These are phyloP conservation scores for Malurus cyaneus DNA, from an alignment of 2,113 vertebrate genomes.

Conservation along the genomic window DNA sequence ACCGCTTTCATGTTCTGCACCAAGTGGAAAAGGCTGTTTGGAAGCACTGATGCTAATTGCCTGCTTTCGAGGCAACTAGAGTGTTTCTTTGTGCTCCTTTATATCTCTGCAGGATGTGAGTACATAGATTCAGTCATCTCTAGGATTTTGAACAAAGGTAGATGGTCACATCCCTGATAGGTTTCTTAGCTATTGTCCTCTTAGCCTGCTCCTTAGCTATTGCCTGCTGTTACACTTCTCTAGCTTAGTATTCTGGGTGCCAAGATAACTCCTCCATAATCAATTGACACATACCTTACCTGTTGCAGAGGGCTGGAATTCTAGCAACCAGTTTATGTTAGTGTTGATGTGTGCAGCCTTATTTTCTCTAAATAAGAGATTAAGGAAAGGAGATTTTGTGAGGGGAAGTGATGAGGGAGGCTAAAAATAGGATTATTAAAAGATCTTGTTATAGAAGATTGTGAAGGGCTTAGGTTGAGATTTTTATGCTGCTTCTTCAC, in stretches of 20 bases:
- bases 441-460: not conserved
- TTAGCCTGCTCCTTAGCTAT: not conserved
- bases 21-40: not conserved
- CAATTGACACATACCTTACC: not conserved
- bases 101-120: not conserved
- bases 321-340: not conserved
- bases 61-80: not conserved
- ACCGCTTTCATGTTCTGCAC: not conserved
- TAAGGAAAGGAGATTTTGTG: not conserved
- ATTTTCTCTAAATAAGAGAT: not conserved
- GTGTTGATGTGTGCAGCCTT: not conserved
- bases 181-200: not conserved
- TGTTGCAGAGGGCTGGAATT: not conserved
- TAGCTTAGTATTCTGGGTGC: not conserved
- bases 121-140: not conserved
- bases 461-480: not conserved
- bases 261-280: not conserved
- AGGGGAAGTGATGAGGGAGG: not conserved
- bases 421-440: not conserved
- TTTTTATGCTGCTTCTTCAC: not conserved
- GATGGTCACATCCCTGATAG: not conserved
- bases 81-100: not conserved
- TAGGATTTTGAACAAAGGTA: not conserved
- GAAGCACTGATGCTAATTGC: not conserved
- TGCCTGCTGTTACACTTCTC: not conserved